Evolutionary conservation across 2,888 invertebrate species (phyloP), one percentile per base, ranked within the genome.

Genomic region (Carcina quercana): DNA sequence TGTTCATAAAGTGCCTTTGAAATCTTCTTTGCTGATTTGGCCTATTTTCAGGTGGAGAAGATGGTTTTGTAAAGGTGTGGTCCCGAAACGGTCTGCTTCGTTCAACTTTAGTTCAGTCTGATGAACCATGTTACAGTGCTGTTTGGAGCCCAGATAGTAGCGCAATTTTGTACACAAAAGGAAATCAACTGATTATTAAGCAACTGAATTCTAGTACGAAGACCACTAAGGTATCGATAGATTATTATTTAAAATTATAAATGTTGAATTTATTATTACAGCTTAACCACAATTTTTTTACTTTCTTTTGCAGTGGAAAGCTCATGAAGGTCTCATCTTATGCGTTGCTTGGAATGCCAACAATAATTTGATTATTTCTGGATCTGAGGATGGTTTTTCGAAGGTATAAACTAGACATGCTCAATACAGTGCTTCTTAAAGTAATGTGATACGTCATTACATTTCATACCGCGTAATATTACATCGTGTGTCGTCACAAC

Each of bases 31-130:
- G n/a, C n/a, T n/a, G n/a, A n/a, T n/a, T n/a, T n/a, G n/a, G n/a
- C n/a, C n/a, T n/a, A n/a, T 34, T 53, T 56, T 10, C 69, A 92
- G 97, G 93, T 40, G 98, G 98, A 0, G 98, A 99, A 84, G 99
- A 99, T 79, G 99, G 98, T 2, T 88, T 90, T 34, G 90, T 98
- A 2, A 98, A 98, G 80, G 91, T 98, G 37, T 99, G 98, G 98
- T 98, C 98, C 0, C 86, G 97, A 26, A 95, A 94, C 55, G 98
- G 98, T 8, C 92, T 96, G 87, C 85, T 99, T 8, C 88, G 99
- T 2, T 96, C 97, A 0, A 89, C 97, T 1, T 89, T 95, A 25
- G 92, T 94, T 46, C 88, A 89, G 43, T 93, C 92, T 34, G 92
- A 91, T 53, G 85, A 87, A 31, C 91, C 97, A 0, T 91, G 97